Percentiles rank a stretch among this genome's conserved stretches.
These are phyloP conservation scores for Lanistes nyassanus DNA, from an alignment of 1,140 invertebrate species.

Conservation along the genomic window DNA sequence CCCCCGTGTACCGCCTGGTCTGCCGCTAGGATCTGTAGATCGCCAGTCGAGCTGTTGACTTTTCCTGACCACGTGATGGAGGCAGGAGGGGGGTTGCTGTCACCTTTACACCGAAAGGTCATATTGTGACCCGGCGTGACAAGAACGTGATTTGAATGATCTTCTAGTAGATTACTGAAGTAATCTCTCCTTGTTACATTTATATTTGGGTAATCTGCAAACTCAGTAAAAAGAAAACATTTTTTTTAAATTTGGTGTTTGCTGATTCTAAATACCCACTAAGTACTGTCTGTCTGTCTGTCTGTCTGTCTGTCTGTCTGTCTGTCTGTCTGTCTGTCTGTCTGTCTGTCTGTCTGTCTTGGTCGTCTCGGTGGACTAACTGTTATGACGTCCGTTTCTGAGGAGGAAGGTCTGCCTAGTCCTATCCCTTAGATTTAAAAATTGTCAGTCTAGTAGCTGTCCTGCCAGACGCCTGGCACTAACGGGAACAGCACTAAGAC, in stretches of 20 bases:
- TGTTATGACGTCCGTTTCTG: too few relatives aligned
- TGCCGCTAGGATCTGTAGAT: too few relatives aligned
- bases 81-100: background rate
- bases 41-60: too few relatives aligned
- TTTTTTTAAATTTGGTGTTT: background rate
- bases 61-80: too few relatives aligned
- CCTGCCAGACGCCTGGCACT: too few relatives aligned
- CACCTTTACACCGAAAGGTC: background rate
- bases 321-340: conserved; percentile 33
- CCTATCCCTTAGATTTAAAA: too few relatives aligned
- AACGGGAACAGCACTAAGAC: too few relatives aligned
- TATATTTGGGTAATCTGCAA: background rate
- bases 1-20: too few relatives aligned
- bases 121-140: background rate
- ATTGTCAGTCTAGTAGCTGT: too few relatives aligned
- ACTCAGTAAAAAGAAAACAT: background rate
- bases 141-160: too few relatives aligned
- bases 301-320: conserved; percentile 38
- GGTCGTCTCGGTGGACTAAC: too few relatives aligned
- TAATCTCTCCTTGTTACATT: background rate
- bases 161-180: background rate
- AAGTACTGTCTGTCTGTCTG: conserved; percentile 34
- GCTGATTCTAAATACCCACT: background rate
- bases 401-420: too few relatives aligned
- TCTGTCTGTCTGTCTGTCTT: conserved; percentile 7